Conservation (phyloP, 2,888 invertebrate species). For the Nemapogon koenigi region DNA sequence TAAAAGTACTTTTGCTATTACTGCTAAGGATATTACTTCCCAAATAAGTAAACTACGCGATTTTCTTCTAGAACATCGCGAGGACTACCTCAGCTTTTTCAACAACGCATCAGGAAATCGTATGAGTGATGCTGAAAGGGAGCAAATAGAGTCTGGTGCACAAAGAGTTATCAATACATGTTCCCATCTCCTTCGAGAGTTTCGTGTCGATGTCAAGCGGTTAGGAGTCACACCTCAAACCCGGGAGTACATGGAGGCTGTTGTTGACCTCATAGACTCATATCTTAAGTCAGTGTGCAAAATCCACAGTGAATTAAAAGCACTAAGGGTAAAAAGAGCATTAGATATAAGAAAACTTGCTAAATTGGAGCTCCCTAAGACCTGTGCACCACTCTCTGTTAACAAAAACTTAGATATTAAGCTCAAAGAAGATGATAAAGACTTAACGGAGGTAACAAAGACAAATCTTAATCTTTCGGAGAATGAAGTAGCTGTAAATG, state of each 20-base stretch:
- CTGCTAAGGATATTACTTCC: conserved; percentile 77
- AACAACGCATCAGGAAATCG: conserved; percentile 72
- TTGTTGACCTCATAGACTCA: conserved; percentile 75
- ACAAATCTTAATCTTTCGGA: conserved; percentile 42
- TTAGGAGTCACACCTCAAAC: conserved; percentile 67
- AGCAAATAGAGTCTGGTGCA: conserved; percentile 85
- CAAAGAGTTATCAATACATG: conserved; percentile 85
- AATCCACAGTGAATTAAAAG: conserved; percentile 88
- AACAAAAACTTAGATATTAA: too few species aligned
- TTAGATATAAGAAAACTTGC: conserved; percentile 83
- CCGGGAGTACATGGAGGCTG: conserved; percentile 77
- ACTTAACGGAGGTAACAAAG: conserved; percentile 2
- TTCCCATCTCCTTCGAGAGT: conserved; percentile 76
- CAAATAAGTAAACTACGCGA: conserved; percentile 82
- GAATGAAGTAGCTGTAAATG: conserved; percentile 49
- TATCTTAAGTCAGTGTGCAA: conserved; percentile 88
- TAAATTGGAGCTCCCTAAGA: conserved; percentile 62
- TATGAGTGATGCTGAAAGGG: conserved; percentile 86
- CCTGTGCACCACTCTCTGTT: too few species aligned
- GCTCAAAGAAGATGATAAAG: conserved; percentile 24
- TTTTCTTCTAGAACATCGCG: conserved; percentile 82
- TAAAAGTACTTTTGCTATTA: conserved; percentile 69
- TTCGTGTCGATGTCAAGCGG: conserved; percentile 70
- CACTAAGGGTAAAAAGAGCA: conserved; percentile 83
- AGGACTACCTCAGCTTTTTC: conserved; percentile 84